Conservation (phyloP, 1,140 invertebrate genomes). For the Monochamus saltuarius region DNA sequence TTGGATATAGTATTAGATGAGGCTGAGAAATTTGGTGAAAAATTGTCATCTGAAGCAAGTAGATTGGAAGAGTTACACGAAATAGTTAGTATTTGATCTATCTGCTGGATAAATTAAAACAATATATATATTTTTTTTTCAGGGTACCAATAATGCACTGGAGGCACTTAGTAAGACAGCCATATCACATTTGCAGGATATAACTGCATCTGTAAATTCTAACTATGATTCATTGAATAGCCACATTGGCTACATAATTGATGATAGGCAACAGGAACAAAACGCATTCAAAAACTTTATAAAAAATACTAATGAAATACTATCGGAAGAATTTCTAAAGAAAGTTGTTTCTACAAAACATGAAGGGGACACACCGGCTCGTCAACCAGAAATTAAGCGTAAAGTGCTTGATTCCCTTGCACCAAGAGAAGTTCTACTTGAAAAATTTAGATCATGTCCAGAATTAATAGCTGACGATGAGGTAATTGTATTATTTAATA, state of each 20-base stretch:
- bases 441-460: constrained; percentile 2
- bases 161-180: not conserved
- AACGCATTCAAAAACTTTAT: not conserved
- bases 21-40: too few relatives aligned
- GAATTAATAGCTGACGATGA: too few relatives aligned
- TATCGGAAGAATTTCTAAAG: constrained; percentile 3
- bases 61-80: too few relatives aligned
- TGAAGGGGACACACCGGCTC: constrained; percentile 5
- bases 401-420: not conserved
- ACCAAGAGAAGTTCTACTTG: constrained; percentile 1
- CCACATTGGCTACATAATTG: not conserved
- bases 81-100: too few relatives aligned
- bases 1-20: too few relatives aligned
- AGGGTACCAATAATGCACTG: not conserved
- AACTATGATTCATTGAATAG: not conserved
- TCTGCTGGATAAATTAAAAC: too few relatives aligned
- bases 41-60: too few relatives aligned
- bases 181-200: not conserved
- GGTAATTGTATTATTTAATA: too few relatives aligned
- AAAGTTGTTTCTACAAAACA: constrained; percentile 1
- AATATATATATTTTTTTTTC: too few relatives aligned
- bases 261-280: not conserved
- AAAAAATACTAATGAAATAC: constrained; percentile 1
- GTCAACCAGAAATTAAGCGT: constrained; percentile 5
- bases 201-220: not conserved